These are phyloP conservation scores for Desmodus rotundus DNA, from an alignment of 2,113 vertebrate genomes.

Conservation along the genomic window DNA sequence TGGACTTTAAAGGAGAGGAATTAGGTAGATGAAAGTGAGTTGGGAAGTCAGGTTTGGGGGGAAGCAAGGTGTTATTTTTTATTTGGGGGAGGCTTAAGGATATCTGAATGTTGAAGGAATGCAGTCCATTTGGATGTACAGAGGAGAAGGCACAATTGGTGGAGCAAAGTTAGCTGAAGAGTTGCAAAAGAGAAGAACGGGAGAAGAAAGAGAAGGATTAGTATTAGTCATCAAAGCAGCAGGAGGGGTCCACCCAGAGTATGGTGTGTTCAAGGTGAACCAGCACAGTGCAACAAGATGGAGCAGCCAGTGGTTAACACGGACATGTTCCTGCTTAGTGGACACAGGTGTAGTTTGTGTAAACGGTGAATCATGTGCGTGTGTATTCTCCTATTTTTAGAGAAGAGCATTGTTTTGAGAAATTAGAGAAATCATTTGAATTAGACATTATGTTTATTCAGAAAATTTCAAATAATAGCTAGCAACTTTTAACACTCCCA, in stretches of 20 bases:
- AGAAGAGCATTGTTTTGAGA: background rate
- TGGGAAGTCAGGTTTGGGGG: background rate
- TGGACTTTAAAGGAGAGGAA: background rate
- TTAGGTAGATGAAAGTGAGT: background rate
- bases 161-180: background rate
- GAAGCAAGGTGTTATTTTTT: background rate
- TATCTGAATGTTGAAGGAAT: background rate
- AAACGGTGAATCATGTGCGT: background rate
- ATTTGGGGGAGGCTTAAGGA: background rate
- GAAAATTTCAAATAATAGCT: constrained; percentile 25
- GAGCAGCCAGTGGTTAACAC: background rate
- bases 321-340: background rate
- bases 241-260: background rate
- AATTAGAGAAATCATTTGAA: background rate
- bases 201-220: background rate
- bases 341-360: background rate
- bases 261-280: background rate
- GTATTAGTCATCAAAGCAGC: background rate
- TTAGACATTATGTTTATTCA: background rate
- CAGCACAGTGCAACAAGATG: background rate
- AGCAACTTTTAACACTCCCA: background rate
- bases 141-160: no score
- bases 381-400: background rate
- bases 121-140: background rate
- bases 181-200: background rate